Conservation (phyloP, 1,140 invertebrate species). For the Delia radicum region DNA sequence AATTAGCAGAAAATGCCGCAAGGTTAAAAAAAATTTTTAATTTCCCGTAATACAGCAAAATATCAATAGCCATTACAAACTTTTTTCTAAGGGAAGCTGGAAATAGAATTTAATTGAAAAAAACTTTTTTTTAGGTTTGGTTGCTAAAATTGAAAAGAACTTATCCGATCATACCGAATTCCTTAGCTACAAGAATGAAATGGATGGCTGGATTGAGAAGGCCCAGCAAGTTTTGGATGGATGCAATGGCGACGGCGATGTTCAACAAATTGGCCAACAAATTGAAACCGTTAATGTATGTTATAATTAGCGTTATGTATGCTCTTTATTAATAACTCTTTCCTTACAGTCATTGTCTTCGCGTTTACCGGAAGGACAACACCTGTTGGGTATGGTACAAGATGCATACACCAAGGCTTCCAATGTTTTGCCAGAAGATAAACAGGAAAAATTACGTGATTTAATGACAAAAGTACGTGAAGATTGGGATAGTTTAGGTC, state of each 20-base stretch:
- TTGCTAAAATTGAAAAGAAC: slow-evolving; percentile 84
- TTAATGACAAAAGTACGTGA: slow-evolving; percentile 74
- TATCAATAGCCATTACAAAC: too few species aligned
- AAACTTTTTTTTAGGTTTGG: slow-evolving; percentile 58
- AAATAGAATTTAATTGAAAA: too few species aligned
- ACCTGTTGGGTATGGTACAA: slow-evolving; percentile 75
- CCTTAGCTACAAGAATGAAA: slow-evolving; percentile 77
- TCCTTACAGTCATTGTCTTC: slow-evolving; percentile 63
- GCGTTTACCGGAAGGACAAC: slow-evolving; percentile 82
- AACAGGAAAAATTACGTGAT: slow-evolving; percentile 74
- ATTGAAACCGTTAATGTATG: slow-evolving; percentile 71
- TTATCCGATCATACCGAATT: slow-evolving; percentile 87
- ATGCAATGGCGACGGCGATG: slow-evolving; percentile 78
- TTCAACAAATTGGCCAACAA: slow-evolving; percentile 76
- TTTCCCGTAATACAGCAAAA: too few species aligned
- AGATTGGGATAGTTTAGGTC: slow-evolving; percentile 80
- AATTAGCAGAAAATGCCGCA: not conserved
- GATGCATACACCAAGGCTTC: slow-evolving; percentile 83
- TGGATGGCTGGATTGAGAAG: slow-evolving; percentile 77
- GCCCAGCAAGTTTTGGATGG: slow-evolving; percentile 78
- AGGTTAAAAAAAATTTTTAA: not conserved
- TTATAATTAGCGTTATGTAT: not conserved
- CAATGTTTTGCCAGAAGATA: slow-evolving; percentile 75
- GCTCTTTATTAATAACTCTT: not conserved
- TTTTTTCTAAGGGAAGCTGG: too few species aligned